Evolutionary conservation across 92 coral and sea anemone genomes (phyloP), one percentile per base, ranked within the genome.

Genomic region (Phenganax stokvisi): DNA sequence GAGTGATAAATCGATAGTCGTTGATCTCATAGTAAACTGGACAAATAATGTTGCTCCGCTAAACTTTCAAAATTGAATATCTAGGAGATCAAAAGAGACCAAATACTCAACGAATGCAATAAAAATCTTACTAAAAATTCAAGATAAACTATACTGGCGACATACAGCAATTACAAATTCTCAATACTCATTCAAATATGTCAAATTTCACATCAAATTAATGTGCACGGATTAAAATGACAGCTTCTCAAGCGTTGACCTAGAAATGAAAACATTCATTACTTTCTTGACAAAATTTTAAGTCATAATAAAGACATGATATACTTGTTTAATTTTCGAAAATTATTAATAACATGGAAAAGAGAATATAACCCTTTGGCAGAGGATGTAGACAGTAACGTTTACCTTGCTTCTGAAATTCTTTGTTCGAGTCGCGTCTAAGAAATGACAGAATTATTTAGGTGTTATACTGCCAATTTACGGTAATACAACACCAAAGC

Each of bases 361-460:
- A 37, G 47, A 37, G 5, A 37, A 37, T 37, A 37, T 37, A 37
- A 37, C 47, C 47, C 47, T 1, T 37, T 37, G 47, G 47, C 47
- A 5, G 47, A 37, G 47, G 47, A 1, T 37, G 47, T 37, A 37
- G 47, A 37, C 47, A 37, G 9, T 0, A 59, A 70, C 12, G 10
- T 58, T 69, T 85, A 89, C 98, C 94, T 93, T 30, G 98, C 98
- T 89, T 93, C 98, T 51, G 91, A 84, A 59, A 93, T 90, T 71
- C 92, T 96, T 65, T 93, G 98, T 31, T 93, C 98, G 12, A 93
- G 82, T 51, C 98, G 91, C 13, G 88, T 89, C 98, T 93, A 65
- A 54, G 66, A 52, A 56, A 64, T 30, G 82, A 56, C 84, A 57
- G n/a, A 62, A 60, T 51, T 56, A 6, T 54, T 70, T 44, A 7